Evolutionary conservation across 1,140 invertebrate genomes (phyloP).

Genomic region (Drepana arcuata): DNA sequence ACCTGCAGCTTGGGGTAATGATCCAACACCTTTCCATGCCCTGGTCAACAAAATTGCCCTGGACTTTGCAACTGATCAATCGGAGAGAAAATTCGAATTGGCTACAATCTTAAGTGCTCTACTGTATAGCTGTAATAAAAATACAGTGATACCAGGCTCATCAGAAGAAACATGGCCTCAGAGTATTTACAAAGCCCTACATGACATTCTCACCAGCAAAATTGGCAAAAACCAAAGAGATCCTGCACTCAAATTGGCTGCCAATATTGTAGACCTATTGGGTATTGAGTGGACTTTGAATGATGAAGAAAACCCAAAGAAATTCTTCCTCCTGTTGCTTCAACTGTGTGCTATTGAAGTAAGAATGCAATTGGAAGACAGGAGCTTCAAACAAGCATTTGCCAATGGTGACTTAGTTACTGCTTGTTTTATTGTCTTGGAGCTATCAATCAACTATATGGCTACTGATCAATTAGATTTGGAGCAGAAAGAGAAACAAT

Average conservation of each 20-base stretch:
- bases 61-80: conserved; percentile 90
- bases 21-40: conserved; percentile 82
- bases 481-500: conserved; percentile 91
- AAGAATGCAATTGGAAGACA: conserved; percentile 92
- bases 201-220: conserved; percentile 88
- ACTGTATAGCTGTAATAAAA: conserved; percentile 80
- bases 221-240: conserved; percentile 90
- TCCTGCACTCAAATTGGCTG: conserved; percentile 86
- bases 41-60: conserved; percentile 88
- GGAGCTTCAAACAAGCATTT: conserved; percentile 84
- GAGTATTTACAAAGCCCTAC: conserved; percentile 83
- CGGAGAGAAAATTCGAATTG: conserved; percentile 89
- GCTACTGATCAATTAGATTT: conserved; percentile 85
- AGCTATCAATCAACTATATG: conserved; percentile 86
- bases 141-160: conserved; percentile 74
- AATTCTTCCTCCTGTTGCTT: conserved; percentile 87
- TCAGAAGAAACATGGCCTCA: conserved; percentile 83
- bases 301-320: conserved; percentile 84
- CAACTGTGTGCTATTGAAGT: conserved; percentile 93
- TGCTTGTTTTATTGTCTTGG: conserved; percentile 88
- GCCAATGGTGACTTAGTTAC: conserved; percentile 83
- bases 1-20: conserved; percentile 79
- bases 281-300: conserved; percentile 87
- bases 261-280: conserved; percentile 84
- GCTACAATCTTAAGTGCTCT: conserved; percentile 83